These are phyloP conservation scores for Micronycteris hirsuta DNA, from an alignment of 2,113 vertebrate genomes.

Conservation along the genomic window DNA sequence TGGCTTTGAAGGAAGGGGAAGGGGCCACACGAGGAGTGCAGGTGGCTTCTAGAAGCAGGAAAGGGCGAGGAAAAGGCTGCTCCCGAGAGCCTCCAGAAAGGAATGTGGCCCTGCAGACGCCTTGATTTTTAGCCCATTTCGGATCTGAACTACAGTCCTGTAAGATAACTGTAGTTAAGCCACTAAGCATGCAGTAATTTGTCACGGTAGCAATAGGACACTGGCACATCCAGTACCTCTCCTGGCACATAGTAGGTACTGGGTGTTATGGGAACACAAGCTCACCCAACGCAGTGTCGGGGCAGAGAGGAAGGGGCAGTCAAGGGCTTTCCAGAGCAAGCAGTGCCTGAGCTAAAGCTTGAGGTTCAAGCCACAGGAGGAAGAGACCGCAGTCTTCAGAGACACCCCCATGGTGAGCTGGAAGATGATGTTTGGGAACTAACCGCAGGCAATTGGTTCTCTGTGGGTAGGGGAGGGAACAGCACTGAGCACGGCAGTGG, in stretches of 20 bases:
- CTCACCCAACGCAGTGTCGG: rapidly evolving
- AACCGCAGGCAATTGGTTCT: not conserved
- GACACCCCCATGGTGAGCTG: rapidly evolving
- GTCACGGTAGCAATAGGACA: not conserved
- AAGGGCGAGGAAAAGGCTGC: not conserved
- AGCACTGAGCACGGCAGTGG: not conserved
- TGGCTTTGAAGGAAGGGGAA: not conserved
- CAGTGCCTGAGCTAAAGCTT: too few species aligned
- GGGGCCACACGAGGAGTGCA: not conserved
- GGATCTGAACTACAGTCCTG: not conserved
- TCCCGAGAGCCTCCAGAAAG: too few species aligned
- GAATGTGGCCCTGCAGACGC: rapidly evolving
- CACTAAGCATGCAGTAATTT: too few species aligned
- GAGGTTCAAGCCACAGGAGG: too few species aligned
- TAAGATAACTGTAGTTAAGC: not conserved
- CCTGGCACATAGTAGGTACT: rapidly evolving
- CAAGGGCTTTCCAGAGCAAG: not conserved
- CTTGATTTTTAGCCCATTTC: not conserved
- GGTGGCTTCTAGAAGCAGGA: not conserved
- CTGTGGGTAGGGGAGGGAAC: not conserved
- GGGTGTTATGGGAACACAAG: not conserved
- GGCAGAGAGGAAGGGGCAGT: not conserved
- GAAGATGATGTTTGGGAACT: rapidly evolving
- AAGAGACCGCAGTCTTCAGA: not conserved
- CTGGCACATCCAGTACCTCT: rapidly evolving